phyloP scores from a whole-genome alignment of 2,113 vertebrate genomes.

The Otus sunia region DNA sequence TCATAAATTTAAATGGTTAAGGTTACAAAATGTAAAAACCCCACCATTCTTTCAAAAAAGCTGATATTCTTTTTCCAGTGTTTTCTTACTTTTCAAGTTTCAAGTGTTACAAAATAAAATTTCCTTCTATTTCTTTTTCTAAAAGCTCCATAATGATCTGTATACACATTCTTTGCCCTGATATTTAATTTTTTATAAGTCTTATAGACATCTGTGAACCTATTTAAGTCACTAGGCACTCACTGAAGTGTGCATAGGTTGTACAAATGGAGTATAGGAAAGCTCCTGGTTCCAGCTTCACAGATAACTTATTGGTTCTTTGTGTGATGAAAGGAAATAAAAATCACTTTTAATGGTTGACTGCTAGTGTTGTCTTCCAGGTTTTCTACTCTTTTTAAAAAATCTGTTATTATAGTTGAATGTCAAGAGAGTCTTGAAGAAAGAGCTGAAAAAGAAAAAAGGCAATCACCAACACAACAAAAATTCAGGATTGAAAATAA shows the following conservation, averaged over 20 bases:
- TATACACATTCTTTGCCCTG: neutral
- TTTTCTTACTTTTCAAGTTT: neutral
- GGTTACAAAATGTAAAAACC: accelerated
- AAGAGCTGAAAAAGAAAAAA: neutral
- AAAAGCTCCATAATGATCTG: neutral
- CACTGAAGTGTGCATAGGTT: neutral
- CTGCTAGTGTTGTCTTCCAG: neutral
- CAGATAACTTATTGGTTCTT: neutral
- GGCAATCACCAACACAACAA: neutral
- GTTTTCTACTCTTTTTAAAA: neutral
- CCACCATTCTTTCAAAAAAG: neutral
- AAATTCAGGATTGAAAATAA: neutral
- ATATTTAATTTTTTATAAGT: neutral
- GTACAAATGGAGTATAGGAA: neutral
- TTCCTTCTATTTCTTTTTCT: neutral
- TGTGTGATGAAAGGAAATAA: neutral
- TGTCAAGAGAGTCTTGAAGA: neutral
- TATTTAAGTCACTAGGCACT: neutral
- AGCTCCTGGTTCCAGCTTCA: neutral
- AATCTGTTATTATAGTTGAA: neutral
- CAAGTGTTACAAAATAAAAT: neutral
- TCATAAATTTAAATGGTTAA: neutral
- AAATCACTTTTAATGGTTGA: neutral
- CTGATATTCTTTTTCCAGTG: neutral
- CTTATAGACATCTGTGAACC: neutral